These are phyloP conservation scores for Mustela lutreola DNA, from an alignment of 2,113 vertebrate genomes.

Conservation along the genomic window DNA sequence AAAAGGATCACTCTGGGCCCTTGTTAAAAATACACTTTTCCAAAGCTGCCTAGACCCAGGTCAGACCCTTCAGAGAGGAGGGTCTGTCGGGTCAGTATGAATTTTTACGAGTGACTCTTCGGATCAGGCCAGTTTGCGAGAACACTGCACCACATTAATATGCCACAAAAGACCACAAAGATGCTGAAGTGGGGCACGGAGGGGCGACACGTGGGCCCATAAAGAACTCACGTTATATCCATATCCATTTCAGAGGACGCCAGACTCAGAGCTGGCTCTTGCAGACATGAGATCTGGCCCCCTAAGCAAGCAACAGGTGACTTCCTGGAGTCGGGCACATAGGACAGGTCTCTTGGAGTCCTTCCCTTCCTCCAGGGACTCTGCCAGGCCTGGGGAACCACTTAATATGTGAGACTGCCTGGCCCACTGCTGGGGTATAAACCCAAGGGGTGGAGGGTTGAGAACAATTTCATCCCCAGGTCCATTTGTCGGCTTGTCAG, in stretches of 20 bases:
- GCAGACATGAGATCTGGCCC: neutral
- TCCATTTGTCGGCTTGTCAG: conserved; percentile 81
- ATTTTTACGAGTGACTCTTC: neutral
- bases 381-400: conserved; percentile 84
- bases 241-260: neutral
- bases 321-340: conserved; percentile 78
- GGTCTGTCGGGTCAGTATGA: neutral
- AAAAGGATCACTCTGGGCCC: neutral
- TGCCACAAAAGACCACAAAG: neutral
- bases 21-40: neutral
- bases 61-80: neutral
- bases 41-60: neutral
- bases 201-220: rapidly evolving
- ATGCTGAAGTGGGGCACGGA: neutral
- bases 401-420: conserved; percentile 88
- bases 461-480: conserved; percentile 78
- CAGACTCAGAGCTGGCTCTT: neutral
- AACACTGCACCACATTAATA: neutral
- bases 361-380: conserved; percentile 82
- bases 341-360: conserved; percentile 82
- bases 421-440: conserved; percentile 86
- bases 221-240: neutral
- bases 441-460: conserved; percentile 81
- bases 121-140: neutral
- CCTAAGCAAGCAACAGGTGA: neutral